phyloP scores from a whole-genome alignment of 1,140 invertebrate species.

The Drosophila sproati region DNA sequence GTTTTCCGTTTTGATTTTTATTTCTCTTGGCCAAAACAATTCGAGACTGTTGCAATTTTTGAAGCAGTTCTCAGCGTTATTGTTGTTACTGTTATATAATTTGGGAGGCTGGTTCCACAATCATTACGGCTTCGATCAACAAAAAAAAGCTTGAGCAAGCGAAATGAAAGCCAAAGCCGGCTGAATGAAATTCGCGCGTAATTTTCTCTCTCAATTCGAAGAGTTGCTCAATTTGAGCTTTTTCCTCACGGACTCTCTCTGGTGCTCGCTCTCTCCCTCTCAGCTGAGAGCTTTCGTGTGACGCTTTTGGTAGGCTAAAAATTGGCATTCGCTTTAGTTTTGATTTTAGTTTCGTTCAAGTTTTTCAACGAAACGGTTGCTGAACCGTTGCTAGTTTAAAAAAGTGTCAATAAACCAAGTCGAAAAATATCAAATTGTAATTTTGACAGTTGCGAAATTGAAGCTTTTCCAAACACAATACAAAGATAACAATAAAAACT shows the following conservation, averaged over 20 bases:
- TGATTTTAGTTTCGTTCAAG: constrained; percentile 63
- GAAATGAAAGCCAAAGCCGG: constrained; percentile 49
- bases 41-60: neutral
- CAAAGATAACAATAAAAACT: neutral
- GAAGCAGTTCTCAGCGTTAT: constrained; percentile 9
- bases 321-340: constrained; percentile 32
- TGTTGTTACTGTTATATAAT: constrained; percentile 24
- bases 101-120: constrained; percentile 7
- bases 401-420: constrained; percentile 23
- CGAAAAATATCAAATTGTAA: neutral
- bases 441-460: constrained; percentile 13
- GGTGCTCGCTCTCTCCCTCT: neutral
- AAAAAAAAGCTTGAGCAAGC: constrained; percentile 57
- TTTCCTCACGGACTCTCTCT: constrained; percentile 10
- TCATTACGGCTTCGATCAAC: constrained; percentile 45
- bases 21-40: neutral
- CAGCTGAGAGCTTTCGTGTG: constrained; percentile 46
- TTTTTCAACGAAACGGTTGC: constrained; percentile 62
- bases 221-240: constrained; percentile 32
- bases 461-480: constrained; percentile 1
- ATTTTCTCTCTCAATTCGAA: constrained; percentile 27
- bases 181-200: constrained; percentile 64
- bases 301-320: constrained; percentile 47
- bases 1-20: constrained; percentile 31
- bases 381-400: constrained; percentile 26